Conservation (phyloP, 2,797 vertebrate species). For the Rhinoraja longicauda region DNA sequence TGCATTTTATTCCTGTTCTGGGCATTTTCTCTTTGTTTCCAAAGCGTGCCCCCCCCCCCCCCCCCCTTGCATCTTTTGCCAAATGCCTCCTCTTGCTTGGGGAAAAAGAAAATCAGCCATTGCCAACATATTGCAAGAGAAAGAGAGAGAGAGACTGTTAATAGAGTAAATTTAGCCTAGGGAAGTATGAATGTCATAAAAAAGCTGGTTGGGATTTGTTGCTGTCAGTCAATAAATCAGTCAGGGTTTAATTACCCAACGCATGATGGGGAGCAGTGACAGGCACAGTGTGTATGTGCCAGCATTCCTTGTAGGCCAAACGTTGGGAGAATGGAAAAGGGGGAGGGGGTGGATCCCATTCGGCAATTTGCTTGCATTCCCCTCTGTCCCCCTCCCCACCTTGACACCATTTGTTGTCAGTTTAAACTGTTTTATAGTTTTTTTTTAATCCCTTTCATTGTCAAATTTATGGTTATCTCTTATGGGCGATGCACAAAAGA, state of each 20-base stretch:
- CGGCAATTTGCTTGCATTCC: background rate
- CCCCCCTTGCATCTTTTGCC: conserved; percentile 41
- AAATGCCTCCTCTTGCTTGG: conserved; percentile 52
- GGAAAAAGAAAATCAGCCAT: conserved; percentile 38
- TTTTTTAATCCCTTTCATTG: conserved; percentile 49
- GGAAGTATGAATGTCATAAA: conserved; percentile 85
- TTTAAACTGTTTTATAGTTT: conserved; percentile 54
- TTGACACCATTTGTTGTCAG: background rate
- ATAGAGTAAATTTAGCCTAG: conserved; percentile 66
- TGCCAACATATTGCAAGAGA: conserved; percentile 47
- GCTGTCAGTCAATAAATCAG: conserved; percentile 95
- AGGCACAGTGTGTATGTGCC: conserved; percentile 69
- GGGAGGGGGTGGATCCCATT: background rate
- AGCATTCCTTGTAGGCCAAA: conserved; percentile 67
- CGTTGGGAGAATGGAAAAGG: background rate
- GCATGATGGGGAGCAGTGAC: conserved; percentile 74
- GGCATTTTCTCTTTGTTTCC: conserved; percentile 40
- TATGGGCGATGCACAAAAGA: conserved; percentile 71
- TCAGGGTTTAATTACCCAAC: conserved; percentile 88
- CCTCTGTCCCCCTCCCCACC: background rate
- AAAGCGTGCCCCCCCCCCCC: too few relatives aligned
- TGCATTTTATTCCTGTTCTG: conserved; percentile 41
- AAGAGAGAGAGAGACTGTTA: conserved; percentile 47
- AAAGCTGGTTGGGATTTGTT: conserved; percentile 81
- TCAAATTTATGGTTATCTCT: conserved; percentile 70